These are phyloP conservation scores for Diuraphis noxia DNA, from an alignment of 1,140 invertebrate genomes.

Conservation along the genomic window DNA sequence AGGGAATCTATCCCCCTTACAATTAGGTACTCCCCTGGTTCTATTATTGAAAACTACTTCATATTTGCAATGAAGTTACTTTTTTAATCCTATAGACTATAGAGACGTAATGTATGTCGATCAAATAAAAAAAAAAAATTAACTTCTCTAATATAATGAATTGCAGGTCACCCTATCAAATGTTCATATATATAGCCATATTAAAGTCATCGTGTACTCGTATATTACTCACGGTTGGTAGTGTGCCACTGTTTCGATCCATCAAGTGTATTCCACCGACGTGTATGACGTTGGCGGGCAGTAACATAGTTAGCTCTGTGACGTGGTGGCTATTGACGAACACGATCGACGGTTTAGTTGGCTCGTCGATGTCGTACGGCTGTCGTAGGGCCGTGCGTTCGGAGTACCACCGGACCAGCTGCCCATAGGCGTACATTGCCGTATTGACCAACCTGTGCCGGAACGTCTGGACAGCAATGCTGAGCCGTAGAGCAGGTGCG, in stretches of 20 bases:
- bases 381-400: not conserved
- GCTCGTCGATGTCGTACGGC: not conserved
- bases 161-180: not conserved
- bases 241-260: slow-evolving; percentile 55
- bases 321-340: slow-evolving; percentile 61
- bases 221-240: slow-evolving; percentile 55
- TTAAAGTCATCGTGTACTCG: no score
- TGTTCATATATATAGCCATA: not conserved
- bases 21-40: no score
- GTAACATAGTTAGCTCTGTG: slow-evolving; percentile 62
- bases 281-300: slow-evolving; percentile 63
- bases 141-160: no score
- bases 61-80: no score
- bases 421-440: slow-evolving; percentile 30
- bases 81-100: no score
- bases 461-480: slow-evolving; percentile 55
- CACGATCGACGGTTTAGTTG: slow-evolving; percentile 60
- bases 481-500: slow-evolving; percentile 50
- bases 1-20: no score
- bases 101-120: no score
- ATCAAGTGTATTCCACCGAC: slow-evolving; percentile 68
- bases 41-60: no score
- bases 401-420: slow-evolving; percentile 12
- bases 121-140: no score
- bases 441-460: slow-evolving; percentile 54